phyloP scores from a whole-genome alignment of 2,113 vertebrate species.

The Pterocles burchelli region DNA sequence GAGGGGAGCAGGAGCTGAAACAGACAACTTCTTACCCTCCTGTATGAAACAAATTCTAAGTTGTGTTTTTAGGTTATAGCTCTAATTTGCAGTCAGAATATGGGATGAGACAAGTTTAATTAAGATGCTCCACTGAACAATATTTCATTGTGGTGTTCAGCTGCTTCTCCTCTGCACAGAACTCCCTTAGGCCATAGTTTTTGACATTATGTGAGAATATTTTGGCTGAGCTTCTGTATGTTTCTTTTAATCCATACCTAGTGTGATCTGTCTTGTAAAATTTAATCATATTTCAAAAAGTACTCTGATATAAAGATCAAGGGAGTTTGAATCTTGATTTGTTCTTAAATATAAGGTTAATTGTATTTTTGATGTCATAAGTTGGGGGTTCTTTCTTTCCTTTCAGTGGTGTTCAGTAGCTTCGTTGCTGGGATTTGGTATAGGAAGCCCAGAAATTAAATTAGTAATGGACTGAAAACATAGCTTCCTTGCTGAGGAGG shows the following conservation, averaged over 20 bases:
- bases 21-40: background rate
- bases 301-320: background rate
- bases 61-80: background rate
- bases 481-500: background rate
- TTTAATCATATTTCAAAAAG: background rate
- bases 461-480: background rate
- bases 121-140: background rate
- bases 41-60: background rate
- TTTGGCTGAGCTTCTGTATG: background rate
- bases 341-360: background rate
- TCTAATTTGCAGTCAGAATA: background rate
- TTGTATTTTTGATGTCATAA: rapidly evolving
- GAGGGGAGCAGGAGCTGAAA: background rate
- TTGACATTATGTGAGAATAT: background rate
- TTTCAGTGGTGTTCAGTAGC: background rate
- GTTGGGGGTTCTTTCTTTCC: background rate
- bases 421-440: background rate
- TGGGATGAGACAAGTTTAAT: background rate
- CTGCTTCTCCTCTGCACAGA: background rate
- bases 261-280: background rate
- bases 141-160: rapidly evolving
- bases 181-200: background rate
- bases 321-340: background rate
- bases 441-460: background rate
- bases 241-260: background rate